Percentiles rank a stretch among this genome's conserved stretches.
phyloP scores from a whole-genome alignment of 2,888 invertebrate genomes.

The Apamea monoglypha region DNA sequence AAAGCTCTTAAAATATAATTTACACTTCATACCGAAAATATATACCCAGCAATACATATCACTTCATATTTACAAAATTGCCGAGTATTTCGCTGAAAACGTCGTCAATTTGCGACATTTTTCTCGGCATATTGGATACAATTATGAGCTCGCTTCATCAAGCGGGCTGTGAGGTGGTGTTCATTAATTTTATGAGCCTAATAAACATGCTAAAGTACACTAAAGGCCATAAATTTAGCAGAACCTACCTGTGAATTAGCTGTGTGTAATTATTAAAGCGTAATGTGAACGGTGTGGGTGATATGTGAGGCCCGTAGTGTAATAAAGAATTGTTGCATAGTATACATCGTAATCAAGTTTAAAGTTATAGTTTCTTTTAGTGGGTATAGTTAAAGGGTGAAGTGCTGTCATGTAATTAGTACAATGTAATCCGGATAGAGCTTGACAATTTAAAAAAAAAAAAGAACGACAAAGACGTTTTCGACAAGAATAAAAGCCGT shows the following conservation, averaged over 20 bases:
- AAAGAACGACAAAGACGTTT: background rate
- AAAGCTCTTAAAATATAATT: constrained; percentile 27
- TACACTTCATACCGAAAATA: constrained; percentile 42
- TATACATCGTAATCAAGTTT: constrained; percentile 17
- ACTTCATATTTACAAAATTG: constrained; percentile 33
- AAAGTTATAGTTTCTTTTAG: background rate
- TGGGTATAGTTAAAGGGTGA: background rate
- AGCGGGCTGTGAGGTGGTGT: constrained; percentile 60
- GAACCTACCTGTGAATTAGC: constrained; percentile 66
- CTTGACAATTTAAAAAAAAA: background rate
- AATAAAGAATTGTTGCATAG: constrained; percentile 47
- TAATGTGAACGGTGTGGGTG: constrained; percentile 56
- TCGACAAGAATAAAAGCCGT: background rate
- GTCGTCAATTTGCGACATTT: constrained; percentile 59
- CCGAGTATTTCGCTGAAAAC: constrained; percentile 38
- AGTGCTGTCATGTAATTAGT: too few relatives aligned
- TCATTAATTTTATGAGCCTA: constrained; percentile 79
- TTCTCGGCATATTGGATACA: constrained; percentile 58
- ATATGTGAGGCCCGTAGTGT: constrained; percentile 51
- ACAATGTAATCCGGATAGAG: background rate
- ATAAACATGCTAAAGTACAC: constrained; percentile 75
- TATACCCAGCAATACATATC: constrained; percentile 24
- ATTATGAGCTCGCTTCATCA: constrained; percentile 67
- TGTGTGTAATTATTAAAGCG: constrained; percentile 63
- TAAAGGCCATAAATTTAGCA: constrained; percentile 63